A percentile compares a stretch with the other conserved stretches of the same genome.
These are phyloP conservation scores for Rhodinocichla rosea DNA, from an alignment of 2,113 vertebrate species.

Conservation along the genomic window DNA sequence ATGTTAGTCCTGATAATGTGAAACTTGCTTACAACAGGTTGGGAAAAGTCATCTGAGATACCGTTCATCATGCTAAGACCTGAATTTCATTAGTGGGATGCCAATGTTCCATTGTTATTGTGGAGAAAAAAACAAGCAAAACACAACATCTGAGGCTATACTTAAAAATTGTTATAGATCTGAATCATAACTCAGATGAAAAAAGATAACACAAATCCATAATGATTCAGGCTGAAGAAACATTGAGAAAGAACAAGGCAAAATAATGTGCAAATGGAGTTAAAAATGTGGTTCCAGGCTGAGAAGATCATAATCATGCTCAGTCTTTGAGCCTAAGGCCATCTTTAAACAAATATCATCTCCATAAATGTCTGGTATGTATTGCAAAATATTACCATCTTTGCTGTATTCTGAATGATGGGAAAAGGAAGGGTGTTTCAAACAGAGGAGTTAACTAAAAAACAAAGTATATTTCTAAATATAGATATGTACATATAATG, in stretches of 20 bases:
- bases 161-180: neutral
- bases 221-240: neutral
- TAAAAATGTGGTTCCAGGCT: neutral
- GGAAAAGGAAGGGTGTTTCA: neutral
- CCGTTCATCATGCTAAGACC: neutral
- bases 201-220: neutral
- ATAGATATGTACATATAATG: neutral
- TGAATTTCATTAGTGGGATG: neutral
- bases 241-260: neutral
- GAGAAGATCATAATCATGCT: neutral
- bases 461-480: neutral
- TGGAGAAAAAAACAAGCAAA: neutral
- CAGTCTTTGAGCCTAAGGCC: neutral
- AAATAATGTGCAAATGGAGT: neutral
- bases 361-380: too few relatives aligned
- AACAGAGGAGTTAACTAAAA: neutral
- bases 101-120: neutral
- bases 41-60: neutral
- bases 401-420: neutral
- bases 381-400: neutral
- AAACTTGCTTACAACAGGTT: neutral
- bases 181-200: neutral
- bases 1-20: neutral
- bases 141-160: neutral
- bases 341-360: neutral